Base-by-base conservation (phyloP, 2,888 invertebrate species). In the Rotaria magnacalcarata region DNA sequence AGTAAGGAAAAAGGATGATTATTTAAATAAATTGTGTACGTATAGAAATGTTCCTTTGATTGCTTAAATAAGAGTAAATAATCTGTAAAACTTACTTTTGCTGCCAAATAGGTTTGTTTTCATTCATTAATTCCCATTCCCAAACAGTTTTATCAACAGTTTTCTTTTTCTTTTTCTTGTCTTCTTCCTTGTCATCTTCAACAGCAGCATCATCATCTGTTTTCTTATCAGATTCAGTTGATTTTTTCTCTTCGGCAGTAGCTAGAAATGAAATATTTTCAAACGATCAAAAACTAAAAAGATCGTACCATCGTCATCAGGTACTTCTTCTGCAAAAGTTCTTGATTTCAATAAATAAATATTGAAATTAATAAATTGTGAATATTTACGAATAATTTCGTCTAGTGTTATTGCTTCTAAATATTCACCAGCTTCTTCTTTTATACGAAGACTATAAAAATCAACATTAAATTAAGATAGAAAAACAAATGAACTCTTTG, bases 321-420 rank as follows among this genome's bases (percentile, higher is more conserved):
- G 95, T 75, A 97, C 93, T 91, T 97, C 97, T 93, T 96, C 96
- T 89, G 97, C 96, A 75, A 8, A 0, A n/a, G 60, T 60, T 60
- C 3, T 27, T n/a, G n/a, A 60, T n/a, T 27, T 60, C 60, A n/a
- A 91, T 88, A 98, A 92, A 87, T 89, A 90, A 92, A 99, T 99
- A 14, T 98, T 98, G 90, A 99, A 99, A 84, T 97, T 97, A 91
- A 98, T 99, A 92, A 97, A 98, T 92, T 98, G 97, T 0, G 96
- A 96, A 92, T 98, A 97, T 90, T 98, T 99, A 94, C 97, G 98
- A 50, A 99, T 96, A 85, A 99, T 94, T 89, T 96, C 96, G 91
- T 98, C 98, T 90, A 99, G 94, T 90, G 96, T 95, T 89, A 94
- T 93, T 91, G 98, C 98, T 91, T 98, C 97, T 88, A 97, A 92